Base-by-base conservation (phyloP, 2,888 invertebrate genomes). In the Eumerus sabulonum region DNA sequence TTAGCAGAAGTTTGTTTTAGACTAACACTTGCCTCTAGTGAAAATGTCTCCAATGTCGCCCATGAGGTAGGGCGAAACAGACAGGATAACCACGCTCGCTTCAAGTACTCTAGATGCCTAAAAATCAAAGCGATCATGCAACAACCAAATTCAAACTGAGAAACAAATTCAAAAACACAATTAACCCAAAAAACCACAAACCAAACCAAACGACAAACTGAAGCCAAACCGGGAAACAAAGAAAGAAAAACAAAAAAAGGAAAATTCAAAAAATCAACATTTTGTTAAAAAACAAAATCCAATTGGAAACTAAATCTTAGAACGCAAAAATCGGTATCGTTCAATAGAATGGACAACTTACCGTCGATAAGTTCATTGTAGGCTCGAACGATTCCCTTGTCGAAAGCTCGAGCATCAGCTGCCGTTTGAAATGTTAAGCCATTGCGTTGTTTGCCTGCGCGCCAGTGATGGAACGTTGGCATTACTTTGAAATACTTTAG, bases 401-500 rank as follows among this genome's bases (percentile, higher is more conserved):
- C 98, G 89, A 98, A 98, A 63, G 97, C 96, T 82, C 97, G 90
- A 38, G 97, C 98, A 90, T 98, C 96, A 9, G 97, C 97, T 40
- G 97, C 97, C 60, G 97, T 96, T 89, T 97, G 97, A 91, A 98
- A 98, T 60, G 98, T 98, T 84, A 98, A 92, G 56, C 98, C 98
- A 90, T 96, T 98, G 83, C 96, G 94, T 90, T 96, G 96, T 90
- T 97, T 96, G 71, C 96, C 98, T 16, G 97, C 97, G 87, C 94
- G 94, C 98, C 98, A 98, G 90, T 98, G 98, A 91, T 98, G 98
- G 92, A 98, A 98, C 50, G 98, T 98, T 36, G 98, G 98, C 95
- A 98, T 98, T 85, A 98, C 97, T 91, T 96, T 97, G 90, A 96
- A 96, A 91, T 98, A 98, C 89, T 96, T 95, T 89, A 98, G 96